Base-by-base conservation (phyloP, 2,797 vertebrate genomes). In the Periparus ater region DNA sequence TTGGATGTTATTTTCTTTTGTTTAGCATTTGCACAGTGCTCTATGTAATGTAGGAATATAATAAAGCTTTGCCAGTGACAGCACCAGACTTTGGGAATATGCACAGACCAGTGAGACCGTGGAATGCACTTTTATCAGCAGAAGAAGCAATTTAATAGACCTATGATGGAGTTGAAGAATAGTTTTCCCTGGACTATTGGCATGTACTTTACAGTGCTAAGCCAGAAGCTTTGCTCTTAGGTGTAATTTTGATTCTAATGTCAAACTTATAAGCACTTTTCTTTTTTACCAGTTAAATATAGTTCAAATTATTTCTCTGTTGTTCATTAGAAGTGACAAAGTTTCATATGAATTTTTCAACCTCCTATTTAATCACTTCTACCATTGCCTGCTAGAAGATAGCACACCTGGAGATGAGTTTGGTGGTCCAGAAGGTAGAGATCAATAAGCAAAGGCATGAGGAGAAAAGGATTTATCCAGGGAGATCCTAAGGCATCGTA, bases 1-100 rank as follows among this genome's bases (percentile, higher is more conserved):
- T 85, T 94, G 79, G 80, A 86, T 84, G 72, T 63, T 2, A 51
- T 78, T 94, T 81, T 74, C 85, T 83, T 91, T 93, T 94, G 91
- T 90, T 93, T 53, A 90, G 79, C 13, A 17, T 85, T 93, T 92
- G 57, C 73, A 79, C 32, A 94, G 83, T 19, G 22, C 42, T 89
- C 70, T 81, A 6, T 83, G 48, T 76, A 54, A 65, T 32, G 57
- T 1, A 92, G 72, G 58, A 87, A 68, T 63, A 75, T 27, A 77
- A 61, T 25, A 44, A 71, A 87, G 30, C 42, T 91, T 83, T 88
- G 60, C 63, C 60, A 91, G 60, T 32, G 88, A 61, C 20, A 77
- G 58, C 79, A 76, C 15, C 20, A 83, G 75, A 26, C 19, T 81
- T 75, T 4, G 67, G 38, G 58, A 85, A 38, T 26, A 17, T 4